Conservation (phyloP, 92 coral and sea anemone genomes). For the Actinernus sp. region DNA sequence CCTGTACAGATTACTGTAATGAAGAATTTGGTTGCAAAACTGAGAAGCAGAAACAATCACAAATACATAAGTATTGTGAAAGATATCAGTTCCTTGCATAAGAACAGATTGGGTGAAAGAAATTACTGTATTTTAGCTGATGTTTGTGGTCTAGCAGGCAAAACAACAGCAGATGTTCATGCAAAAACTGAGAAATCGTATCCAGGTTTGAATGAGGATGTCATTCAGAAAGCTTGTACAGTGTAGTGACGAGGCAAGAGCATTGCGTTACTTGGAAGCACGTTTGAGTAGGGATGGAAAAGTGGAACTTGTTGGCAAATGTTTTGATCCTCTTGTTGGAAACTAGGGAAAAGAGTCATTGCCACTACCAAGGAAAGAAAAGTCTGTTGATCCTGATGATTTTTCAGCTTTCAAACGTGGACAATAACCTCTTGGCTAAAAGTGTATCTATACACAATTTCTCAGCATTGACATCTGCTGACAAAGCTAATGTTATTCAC, state of each 20-base stretch:
- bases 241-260: constrained; percentile 8
- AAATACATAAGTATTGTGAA: constrained; percentile 36
- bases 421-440: constrained; percentile 28
- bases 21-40: constrained; percentile 27
- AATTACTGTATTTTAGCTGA: constrained; percentile 36
- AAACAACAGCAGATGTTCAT: background rate
- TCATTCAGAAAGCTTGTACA: background rate
- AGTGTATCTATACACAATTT: constrained; percentile 33
- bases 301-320: constrained; percentile 8
- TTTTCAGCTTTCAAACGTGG: constrained; percentile 42
- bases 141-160: background rate
- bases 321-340: constrained; percentile 7
- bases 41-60: constrained; percentile 46
- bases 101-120: constrained; percentile 52
- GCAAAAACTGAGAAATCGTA: background rate
- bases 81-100: constrained; percentile 53
- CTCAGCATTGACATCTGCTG: constrained; percentile 21
- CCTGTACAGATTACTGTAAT: constrained; percentile 35
- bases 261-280: constrained; percentile 13
- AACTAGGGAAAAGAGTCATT: too few species aligned
- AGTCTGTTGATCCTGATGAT: constrained; percentile 59
- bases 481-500: constrained; percentile 35
- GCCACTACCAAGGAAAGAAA: too few species aligned
- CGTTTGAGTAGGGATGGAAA: background rate
- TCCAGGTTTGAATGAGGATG: background rate